Evolutionary conservation across 2,797 vertebrate species (phyloP).

Genomic region (Parotocinclus haroldoi): DNA sequence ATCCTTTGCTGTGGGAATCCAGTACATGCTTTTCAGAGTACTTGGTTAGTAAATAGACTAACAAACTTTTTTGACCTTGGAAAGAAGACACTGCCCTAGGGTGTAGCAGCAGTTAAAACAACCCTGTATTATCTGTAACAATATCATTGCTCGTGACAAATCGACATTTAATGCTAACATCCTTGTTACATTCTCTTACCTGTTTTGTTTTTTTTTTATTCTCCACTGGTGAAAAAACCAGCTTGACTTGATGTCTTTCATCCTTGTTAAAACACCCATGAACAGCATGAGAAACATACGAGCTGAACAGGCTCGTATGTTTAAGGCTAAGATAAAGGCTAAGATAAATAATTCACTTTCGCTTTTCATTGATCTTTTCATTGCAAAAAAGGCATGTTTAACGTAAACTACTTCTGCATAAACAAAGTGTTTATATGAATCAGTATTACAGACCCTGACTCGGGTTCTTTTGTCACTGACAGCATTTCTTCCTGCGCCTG

Average conservation of each 20-base stretch:
- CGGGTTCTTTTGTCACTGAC: not conserved
- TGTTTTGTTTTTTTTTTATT: slow-evolving; percentile 20
- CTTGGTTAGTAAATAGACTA: slow-evolving; percentile 71
- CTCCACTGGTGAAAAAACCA: slow-evolving; percentile 7
- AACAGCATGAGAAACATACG: too few relatives aligned
- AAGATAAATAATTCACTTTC: too few relatives aligned
- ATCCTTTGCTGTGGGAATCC: slow-evolving; percentile 86
- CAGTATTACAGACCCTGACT: too few relatives aligned
- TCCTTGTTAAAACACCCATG: not conserved
- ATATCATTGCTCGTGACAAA: not conserved
- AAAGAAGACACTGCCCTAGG: not conserved
- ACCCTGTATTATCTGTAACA: not conserved
- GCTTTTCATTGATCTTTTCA: too few relatives aligned
- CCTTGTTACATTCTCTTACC: not conserved
- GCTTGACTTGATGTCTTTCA: slow-evolving; percentile 17
- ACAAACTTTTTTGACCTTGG: not conserved
- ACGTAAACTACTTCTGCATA: too few relatives aligned
- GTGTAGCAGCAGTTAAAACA: not conserved
- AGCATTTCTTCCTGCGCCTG: slow-evolving; percentile 90
- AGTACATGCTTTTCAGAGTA: slow-evolving; percentile 89
- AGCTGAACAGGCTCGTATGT: too few relatives aligned
- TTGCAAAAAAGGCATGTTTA: too few relatives aligned
- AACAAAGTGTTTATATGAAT: too few relatives aligned
- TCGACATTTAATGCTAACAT: not conserved
- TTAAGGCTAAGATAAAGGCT: too few relatives aligned